A percentile compares a stretch with the other conserved stretches of the same genome.
Evolutionary conservation across 2,888 invertebrate genomes (phyloP).

Genomic region (Bombylius discolor): DNA sequence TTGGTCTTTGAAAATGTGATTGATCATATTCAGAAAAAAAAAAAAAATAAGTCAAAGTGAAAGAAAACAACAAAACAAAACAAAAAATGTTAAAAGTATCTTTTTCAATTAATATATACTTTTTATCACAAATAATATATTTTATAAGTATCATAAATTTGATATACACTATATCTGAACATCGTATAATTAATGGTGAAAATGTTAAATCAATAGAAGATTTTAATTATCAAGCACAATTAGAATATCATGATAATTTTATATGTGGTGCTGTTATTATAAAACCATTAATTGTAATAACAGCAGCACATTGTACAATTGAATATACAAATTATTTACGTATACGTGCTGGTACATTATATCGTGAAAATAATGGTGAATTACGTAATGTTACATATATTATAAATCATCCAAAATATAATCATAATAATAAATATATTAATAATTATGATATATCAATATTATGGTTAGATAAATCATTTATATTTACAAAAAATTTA

Average conservation of each 20-base stretch:
- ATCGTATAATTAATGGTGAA: neutral
- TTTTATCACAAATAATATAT: too few species aligned
- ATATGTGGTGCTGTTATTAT: neutral
- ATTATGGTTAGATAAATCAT: slow-evolving; percentile 23
- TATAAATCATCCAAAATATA: slow-evolving; percentile 22
- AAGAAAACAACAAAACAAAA: too few species aligned
- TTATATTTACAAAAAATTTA: neutral
- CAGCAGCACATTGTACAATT: slow-evolving; percentile 37
- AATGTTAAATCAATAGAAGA: neutral
- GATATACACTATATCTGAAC: too few species aligned
- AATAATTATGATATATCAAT: slow-evolving; percentile 36
- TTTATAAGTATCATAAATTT: too few species aligned
- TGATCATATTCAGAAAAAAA: too few species aligned
- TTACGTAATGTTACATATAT: slow-evolving; percentile 23
- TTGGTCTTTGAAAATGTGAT: too few species aligned
- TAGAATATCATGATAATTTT: neutral
- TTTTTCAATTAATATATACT: too few species aligned
- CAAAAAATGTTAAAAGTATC: too few species aligned
- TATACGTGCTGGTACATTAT: slow-evolving; percentile 33
- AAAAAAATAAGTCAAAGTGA: too few species aligned
- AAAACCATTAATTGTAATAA: slow-evolving; percentile 21
- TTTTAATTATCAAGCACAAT: neutral
- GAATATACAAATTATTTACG: slow-evolving; percentile 17
- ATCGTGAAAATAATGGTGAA: slow-evolving; percentile 29
- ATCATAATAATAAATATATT: slow-evolving; percentile 15